A percentile compares a stretch with the other conserved stretches of the same genome.
Conservation (phyloP, 2,888 invertebrate genomes). For the Thalpophila matura region DNA sequence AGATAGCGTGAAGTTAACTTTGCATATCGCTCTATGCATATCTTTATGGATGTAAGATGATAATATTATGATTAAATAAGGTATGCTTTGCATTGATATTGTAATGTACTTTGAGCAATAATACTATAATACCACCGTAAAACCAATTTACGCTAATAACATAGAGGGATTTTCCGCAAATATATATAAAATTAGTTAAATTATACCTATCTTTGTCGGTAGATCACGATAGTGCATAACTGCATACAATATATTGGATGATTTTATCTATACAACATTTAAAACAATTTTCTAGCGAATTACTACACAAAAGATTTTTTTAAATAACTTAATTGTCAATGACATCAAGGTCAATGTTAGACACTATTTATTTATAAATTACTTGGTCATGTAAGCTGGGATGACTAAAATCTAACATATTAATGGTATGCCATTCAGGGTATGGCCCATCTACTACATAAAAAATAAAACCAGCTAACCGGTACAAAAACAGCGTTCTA, state of each 20-base stretch:
- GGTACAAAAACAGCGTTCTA: constrained; percentile 20
- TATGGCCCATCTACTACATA: not conserved
- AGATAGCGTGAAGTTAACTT: constrained; percentile 16
- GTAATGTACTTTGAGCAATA: constrained; percentile 39
- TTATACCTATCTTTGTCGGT: constrained; percentile 7
- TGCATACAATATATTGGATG: constrained; percentile 9
- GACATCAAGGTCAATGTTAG: too few relatives aligned
- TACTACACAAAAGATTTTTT: not conserved
- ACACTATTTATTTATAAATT: too few relatives aligned
- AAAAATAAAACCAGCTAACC: constrained; percentile 8
- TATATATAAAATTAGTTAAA: constrained; percentile 24
- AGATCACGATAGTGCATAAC: constrained; percentile 12
- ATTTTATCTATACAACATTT: not conserved
- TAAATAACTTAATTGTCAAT: too few relatives aligned
- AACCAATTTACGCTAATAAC: constrained; percentile 43
- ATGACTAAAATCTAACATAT: too few relatives aligned
- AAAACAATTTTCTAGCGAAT: not conserved
- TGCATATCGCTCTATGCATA: constrained; percentile 17
- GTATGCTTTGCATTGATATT: constrained; percentile 38
- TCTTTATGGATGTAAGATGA: constrained; percentile 39
- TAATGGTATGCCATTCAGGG: not conserved
- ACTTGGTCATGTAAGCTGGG: too few relatives aligned
- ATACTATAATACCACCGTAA: constrained; percentile 23
- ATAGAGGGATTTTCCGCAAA: constrained; percentile 33
- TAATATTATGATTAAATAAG: constrained; percentile 47